A percentile compares a stretch with the other conserved stretches of the same genome.
Evolutionary conservation across 2,888 invertebrate species (phyloP).

Genomic region (Xestoiulus laeticollis): DNA sequence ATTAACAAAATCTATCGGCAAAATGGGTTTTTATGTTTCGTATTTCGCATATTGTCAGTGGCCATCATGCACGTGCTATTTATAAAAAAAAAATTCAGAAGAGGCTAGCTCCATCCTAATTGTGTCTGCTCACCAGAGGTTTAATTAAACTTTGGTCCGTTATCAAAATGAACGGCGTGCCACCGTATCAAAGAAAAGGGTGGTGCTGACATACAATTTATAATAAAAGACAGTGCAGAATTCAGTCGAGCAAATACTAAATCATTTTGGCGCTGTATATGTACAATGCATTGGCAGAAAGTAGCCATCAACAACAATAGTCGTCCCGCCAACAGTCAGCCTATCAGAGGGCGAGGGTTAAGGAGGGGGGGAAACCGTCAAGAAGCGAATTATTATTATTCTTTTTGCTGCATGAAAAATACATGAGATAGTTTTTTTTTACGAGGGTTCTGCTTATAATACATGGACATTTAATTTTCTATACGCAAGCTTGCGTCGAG

Average conservation of each 20-base stretch:
- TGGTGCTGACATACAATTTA: background rate
- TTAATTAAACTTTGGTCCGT: conserved; percentile 2
- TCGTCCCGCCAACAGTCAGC: background rate
- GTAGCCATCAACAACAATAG: conserved; percentile 29
- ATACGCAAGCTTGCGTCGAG: conserved; percentile 23
- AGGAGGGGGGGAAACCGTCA: conserved; percentile 13
- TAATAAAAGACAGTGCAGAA: background rate
- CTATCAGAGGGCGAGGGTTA: conserved; percentile 19
- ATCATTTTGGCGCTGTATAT: background rate
- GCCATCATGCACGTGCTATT: background rate
- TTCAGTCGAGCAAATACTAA: conserved; percentile 29
- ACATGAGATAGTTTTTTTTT: background rate
- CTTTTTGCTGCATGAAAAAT: conserved; percentile 30
- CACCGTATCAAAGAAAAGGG: conserved; percentile 11
- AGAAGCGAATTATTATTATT: conserved; percentile 24
- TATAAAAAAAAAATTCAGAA: background rate
- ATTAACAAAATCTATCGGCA: conserved; percentile 7
- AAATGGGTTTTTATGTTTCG: background rate
- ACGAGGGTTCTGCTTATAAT: background rate
- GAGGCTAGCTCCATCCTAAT: background rate
- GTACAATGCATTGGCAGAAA: conserved; percentile 32
- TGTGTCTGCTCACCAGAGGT: background rate
- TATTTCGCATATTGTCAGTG: conserved; percentile 4
- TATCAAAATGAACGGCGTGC: background rate
- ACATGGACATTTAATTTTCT: conserved; percentile 15